Percentiles rank a stretch among this genome's conserved stretches.
Conservation (phyloP, 2,888 invertebrate species). For the Drosophila pseudotakahashii region DNA sequence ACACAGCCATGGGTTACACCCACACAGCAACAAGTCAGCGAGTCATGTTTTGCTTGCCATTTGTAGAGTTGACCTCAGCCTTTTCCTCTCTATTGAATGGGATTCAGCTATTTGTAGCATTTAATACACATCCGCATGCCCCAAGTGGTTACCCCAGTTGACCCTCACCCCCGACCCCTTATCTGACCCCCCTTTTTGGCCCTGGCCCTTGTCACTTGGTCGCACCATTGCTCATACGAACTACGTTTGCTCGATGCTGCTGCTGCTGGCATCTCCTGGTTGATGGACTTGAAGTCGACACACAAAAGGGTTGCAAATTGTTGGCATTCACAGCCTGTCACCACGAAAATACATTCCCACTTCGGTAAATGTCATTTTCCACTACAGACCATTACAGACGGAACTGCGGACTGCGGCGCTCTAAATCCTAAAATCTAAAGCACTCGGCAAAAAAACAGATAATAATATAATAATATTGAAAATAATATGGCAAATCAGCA, state of each 20-base stretch:
- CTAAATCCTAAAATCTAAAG: neutral
- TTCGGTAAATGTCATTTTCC: neutral
- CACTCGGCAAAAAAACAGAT: too few species aligned
- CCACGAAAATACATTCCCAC: neutral
- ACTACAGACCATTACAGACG: neutral
- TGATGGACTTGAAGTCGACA: conserved; percentile 27
- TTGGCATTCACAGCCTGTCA: conserved; percentile 30
- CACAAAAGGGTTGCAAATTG: conserved; percentile 29
- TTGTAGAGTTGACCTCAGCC: conserved; percentile 31
- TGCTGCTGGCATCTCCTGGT: conserved; percentile 7
- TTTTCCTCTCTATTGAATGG: conserved; percentile 49
- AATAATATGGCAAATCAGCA: too few species aligned
- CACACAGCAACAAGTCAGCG: conserved; percentile 41
- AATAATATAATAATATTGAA: too few species aligned
- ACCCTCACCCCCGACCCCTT: neutral
- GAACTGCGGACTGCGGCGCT: neutral
- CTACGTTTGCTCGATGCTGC: neutral
- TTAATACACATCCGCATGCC: conserved; percentile 50
- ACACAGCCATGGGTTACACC: neutral
- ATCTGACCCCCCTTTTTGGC: neutral
- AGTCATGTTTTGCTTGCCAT: conserved; percentile 34
- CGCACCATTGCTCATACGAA: conserved; percentile 17
- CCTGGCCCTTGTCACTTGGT: conserved; percentile 54
- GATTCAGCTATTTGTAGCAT: conserved; percentile 65
- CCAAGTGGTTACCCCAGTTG: conserved; percentile 17